Evolutionary conservation across 2,797 vertebrate species (phyloP), one percentile per base, ranked within the genome.

Genomic region (Podarcis siculus): DNA sequence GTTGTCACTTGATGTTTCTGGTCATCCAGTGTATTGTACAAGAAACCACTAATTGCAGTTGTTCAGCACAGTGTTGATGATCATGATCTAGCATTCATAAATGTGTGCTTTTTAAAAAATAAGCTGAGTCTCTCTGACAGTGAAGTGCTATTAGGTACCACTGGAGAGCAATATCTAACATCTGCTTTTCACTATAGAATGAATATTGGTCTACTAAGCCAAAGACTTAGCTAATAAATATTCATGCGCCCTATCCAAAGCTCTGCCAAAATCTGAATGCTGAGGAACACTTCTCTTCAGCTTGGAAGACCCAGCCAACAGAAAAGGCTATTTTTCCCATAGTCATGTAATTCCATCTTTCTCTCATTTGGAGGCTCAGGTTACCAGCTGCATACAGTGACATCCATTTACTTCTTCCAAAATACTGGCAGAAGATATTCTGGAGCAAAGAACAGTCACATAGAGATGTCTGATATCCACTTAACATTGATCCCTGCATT

Each of bases 131-230:
- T 8, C 19, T 19, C 9, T 79, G 82, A 79, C 71, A 86, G 45
- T 61, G 13, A 82, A 87, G 32, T 35, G 19, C 35, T 55, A 37
- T 73, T 80, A 80, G 80, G 23, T 58, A 42, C 58, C 73, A 86
- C 27, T 76, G 19, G 35, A 78, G 72, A 78, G 45, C 45, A 79
- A 64, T 71, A 69, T 79, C 21, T 64, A 88, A 84, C 82, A 79
- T 79, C 45, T 86, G 84, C 35, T 86, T 86, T 79, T 58, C 64
- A 82, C 49, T 78, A 72, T 8, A 69, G 45, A 72, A 86, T 83
- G 49, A 82, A 79, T 61, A 78, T 71, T 72, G 8, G 35, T 35
- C 32, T 64, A 35, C 19, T 79, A 17, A 72, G 80, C 27, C 66
- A 72, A 69, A 49, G 37, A 78, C 12, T 71, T 64, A 64, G 35